A percentile compares a stretch with the other conserved stretches of the same genome.
phyloP scores from a whole-genome alignment of 2,113 vertebrate species.

The Tinamus guttatus region DNA sequence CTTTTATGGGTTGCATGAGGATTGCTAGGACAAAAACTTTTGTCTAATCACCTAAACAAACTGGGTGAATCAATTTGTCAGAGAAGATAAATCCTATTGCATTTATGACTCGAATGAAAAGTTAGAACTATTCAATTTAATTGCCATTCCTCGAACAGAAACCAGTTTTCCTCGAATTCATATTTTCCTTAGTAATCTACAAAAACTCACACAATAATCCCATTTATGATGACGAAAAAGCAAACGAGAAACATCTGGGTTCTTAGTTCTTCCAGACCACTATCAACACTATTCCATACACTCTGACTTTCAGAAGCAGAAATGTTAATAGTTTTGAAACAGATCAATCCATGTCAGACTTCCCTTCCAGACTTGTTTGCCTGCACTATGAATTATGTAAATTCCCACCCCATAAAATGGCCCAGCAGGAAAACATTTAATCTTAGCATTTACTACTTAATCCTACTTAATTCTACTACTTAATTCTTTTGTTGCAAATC shows the following conservation, averaged over 20 bases:
- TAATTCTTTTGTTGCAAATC: background rate
- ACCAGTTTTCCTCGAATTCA: background rate
- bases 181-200: background rate
- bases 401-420: background rate
- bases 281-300: background rate
- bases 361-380: background rate
- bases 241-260: constrained; percentile 1
- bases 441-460: background rate
- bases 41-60: background rate
- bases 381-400: background rate
- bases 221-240: background rate
- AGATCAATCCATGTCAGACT: background rate
- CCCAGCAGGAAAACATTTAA: fast-evolving
- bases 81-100: background rate
- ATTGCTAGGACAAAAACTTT: background rate
- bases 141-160: background rate
- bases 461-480: background rate
- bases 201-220: background rate
- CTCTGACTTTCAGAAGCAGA: background rate
- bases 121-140: background rate
- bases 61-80: background rate
- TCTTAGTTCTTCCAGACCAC: background rate
- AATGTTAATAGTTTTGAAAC: constrained; percentile 7
- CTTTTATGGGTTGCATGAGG: background rate
- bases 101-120: background rate